phyloP scores from a whole-genome alignment of 2,797 vertebrate genomes.

The Poecilia velifera region DNA sequence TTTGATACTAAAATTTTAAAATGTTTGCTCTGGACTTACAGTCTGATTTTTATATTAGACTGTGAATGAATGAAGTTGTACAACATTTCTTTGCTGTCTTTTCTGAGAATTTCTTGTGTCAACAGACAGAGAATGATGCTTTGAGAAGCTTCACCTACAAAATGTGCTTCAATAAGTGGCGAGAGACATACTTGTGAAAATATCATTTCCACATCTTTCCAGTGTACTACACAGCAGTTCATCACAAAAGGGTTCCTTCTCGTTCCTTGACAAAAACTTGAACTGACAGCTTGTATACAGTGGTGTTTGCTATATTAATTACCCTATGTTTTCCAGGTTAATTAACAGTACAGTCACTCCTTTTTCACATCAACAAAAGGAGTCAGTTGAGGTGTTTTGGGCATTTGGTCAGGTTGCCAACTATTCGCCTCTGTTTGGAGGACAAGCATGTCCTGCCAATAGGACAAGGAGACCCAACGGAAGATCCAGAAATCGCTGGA shows the following conservation, averaged over 20 bases:
- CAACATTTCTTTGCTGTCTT: not conserved
- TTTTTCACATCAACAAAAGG: not conserved
- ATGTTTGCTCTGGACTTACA: slow-evolving; percentile 23
- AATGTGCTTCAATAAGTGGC: slow-evolving; percentile 1
- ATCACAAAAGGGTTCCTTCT: not conserved
- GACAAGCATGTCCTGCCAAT: not conserved
- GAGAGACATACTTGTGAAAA: not conserved
- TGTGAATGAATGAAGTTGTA: slow-evolving; percentile 5
- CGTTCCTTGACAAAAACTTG: not conserved
- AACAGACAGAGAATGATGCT: slow-evolving; percentile 1
- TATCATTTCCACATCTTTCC: not conserved
- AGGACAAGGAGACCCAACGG: not conserved
- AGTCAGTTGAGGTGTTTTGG: not conserved
- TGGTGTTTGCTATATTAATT: not conserved
- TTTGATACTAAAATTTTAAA: slow-evolving; percentile 24
- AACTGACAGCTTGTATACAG: not conserved
- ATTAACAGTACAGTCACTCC: not conserved
- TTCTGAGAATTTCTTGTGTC: slow-evolving; percentile 3
- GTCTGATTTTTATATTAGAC: slow-evolving; percentile 26
- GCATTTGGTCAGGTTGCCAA: not conserved
- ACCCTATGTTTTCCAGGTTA: not conserved
- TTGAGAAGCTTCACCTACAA: not conserved
- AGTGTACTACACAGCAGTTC: not conserved
- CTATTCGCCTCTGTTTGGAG: not conserved
- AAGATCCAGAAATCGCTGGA: not conserved